Percentiles rank a stretch among this genome's conserved stretches.
These are phyloP conservation scores for Eubucco bourcierii DNA, from an alignment of 2,113 vertebrate species.

Conservation along the genomic window DNA sequence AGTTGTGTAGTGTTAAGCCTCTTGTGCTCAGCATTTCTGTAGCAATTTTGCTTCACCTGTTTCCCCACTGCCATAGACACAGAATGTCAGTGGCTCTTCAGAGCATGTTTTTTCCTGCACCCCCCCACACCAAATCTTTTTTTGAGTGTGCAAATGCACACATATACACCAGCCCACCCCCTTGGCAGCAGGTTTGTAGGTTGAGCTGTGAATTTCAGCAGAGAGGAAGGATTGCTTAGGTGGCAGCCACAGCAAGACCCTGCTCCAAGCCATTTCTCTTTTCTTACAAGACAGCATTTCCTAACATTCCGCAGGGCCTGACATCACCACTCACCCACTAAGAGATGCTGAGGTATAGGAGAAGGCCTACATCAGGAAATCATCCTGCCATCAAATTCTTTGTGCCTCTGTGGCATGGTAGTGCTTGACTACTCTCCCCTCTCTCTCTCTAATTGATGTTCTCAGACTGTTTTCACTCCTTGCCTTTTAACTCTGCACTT, in stretches of 20 bases:
- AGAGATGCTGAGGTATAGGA: background rate
- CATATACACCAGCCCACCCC: no score
- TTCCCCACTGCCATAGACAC: background rate
- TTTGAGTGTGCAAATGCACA: background rate
- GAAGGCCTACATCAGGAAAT: background rate
- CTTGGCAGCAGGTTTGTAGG: background rate
- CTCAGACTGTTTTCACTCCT: background rate
- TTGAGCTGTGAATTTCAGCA: background rate
- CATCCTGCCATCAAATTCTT: background rate
- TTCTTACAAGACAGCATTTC: background rate
- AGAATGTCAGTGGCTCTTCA: background rate
- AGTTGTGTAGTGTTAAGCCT: background rate
- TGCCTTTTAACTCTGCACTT: conserved; percentile 1
- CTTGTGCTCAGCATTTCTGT: background rate
- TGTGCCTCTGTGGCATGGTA: background rate
- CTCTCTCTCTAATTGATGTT: background rate
- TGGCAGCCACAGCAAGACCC: background rate
- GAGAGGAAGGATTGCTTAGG: background rate
- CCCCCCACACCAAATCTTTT: background rate
- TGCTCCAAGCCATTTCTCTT: background rate
- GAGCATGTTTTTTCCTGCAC: background rate
- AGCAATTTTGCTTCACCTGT: background rate
- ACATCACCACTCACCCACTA: background rate
- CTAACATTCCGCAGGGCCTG: background rate
- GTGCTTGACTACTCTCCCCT: background rate